A percentile compares a stretch with the other conserved stretches of the same genome.
phyloP scores from a whole-genome alignment of 2,888 invertebrate genomes.

The Sphaerophoria rueppellii region DNA sequence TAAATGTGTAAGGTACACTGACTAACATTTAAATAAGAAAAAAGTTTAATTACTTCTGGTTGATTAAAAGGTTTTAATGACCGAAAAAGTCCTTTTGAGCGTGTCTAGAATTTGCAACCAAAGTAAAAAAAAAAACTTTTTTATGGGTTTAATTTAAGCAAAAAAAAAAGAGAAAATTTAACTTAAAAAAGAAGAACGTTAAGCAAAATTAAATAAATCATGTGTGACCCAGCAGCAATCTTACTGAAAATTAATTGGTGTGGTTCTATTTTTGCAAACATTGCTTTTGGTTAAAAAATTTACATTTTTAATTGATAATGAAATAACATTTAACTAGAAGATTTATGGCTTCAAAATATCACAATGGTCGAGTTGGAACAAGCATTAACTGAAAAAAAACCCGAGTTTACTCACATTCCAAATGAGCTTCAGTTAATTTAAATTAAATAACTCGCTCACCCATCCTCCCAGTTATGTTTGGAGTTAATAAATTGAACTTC shows the following conservation, averaged over 20 bases:
- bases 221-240: not conserved
- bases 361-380: not conserved
- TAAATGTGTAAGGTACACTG: slow-evolving; percentile 16
- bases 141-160: not conserved
- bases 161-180: not conserved
- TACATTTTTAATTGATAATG: not conserved
- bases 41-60: slow-evolving; percentile 50
- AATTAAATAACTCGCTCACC: slow-evolving; percentile 22
- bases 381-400: not conserved
- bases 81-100: slow-evolving; percentile 19
- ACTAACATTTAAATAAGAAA: slow-evolving; percentile 11
- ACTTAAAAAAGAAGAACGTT: not conserved
- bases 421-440: not conserved
- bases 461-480: not conserved
- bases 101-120: slow-evolving; percentile 23
- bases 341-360: slow-evolving; percentile 4
- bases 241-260: not conserved
- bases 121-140: not conserved
- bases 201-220: not conserved
- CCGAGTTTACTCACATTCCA: slow-evolving; percentile 14
- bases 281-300: not conserved
- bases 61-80: slow-evolving; percentile 54
- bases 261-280: not conserved
- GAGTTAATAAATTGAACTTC: slow-evolving; percentile 35
- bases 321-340: slow-evolving; percentile 9